Evolutionary conservation across 1,140 invertebrate genomes (phyloP), one percentile per base, ranked within the genome.

Genomic region (Lasioglossum baleicum): DNA sequence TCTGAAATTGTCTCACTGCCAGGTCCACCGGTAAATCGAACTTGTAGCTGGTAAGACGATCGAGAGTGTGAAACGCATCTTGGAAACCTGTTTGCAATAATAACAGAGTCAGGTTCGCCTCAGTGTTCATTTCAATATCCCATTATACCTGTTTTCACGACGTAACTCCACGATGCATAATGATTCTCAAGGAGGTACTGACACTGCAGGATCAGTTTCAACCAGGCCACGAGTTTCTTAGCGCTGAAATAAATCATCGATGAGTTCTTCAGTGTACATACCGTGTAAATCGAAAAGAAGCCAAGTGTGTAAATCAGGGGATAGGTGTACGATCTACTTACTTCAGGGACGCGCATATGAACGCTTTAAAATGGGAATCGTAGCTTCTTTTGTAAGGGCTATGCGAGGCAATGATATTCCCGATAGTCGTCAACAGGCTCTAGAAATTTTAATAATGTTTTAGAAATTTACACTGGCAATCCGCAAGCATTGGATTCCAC

Each of bases 301-400:
- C 26, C 26, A 26, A 26, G 26, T 26, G 26, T 26, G 26, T 26
- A 26, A 26, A 26, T 26, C 26, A 1, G 26, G 26, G 26, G 26
- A 26, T 26, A 26, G 26, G 4, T 35, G 7, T n/a, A 20, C 35
- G 31, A 4, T 56, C 80, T 69, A 95, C 96, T 95, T 92, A 98
- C 97, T 99, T 99, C 31, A 99, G 94, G 66, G 97, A 98, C 69
- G 98, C 96, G 93, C 98, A 99, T 66, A 99, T 95, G 91, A 99
- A 99, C 26, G 99, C 98, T 94, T 99, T 99, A 90, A 99, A 99
- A 93, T 99, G 98, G 7, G 98, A 97, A 94, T 99, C 98, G 84
- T 96, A 96, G 88, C 97, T 98, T 89, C 98, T 94, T 92, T 99
- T 99, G 81, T 99, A 98, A 0, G 96, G 96, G 17, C 95, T 95